Evolutionary conservation across 2,113 vertebrate species (phyloP), one percentile per base, ranked within the genome.

Genomic region (Macquaria ambigua): DNA sequence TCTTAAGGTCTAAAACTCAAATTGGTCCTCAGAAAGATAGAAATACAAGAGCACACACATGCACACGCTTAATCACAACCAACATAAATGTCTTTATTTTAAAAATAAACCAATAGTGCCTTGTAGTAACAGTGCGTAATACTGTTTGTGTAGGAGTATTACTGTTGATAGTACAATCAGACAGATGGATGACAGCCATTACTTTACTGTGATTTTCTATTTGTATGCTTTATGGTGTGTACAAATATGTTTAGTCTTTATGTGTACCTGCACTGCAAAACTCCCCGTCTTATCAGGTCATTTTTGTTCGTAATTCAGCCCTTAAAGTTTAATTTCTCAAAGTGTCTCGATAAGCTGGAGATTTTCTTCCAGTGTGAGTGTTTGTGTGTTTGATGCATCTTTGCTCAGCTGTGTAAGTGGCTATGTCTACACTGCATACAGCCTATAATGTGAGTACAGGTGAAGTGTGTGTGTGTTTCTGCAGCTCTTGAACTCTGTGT

Each of bases 401-500:
- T 81, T 76, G 23, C 31, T 23, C 8, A 2, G 15, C 55, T 76
- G 25, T 71, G 28, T 75, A 37, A 61, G 64, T 25, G n/a, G 23
- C 39, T 69, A 0, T 84, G 69, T 78, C 55, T 74, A 8, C 56
- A 20, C 31, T 15, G 52, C 18, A 48, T 28, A 43, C 34, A 31
- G 46, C 16, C 58, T 73, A 10, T 66, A 62, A 55, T 39, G 2
- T 58, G 48, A 84, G 62, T 52, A 20, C 9, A 87, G 68, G 82
- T 89, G 76, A 74, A 84, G 82, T 73, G 68, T 70, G 55, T 61
- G 28, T 68, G 34, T 70, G 20, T 82, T 46, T 56, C 16, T 82
- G 61, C 59, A 82, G 84, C 87, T 84, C 55, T 85, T 84, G 71
- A 87, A 69, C 71, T 66, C 8, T 43, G 1, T 74, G n/a, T 48